Evolutionary conservation across 2,888 invertebrate genomes (phyloP), one percentile per base, ranked within the genome.

Genomic region (Sphaeridia pumilis): DNA sequence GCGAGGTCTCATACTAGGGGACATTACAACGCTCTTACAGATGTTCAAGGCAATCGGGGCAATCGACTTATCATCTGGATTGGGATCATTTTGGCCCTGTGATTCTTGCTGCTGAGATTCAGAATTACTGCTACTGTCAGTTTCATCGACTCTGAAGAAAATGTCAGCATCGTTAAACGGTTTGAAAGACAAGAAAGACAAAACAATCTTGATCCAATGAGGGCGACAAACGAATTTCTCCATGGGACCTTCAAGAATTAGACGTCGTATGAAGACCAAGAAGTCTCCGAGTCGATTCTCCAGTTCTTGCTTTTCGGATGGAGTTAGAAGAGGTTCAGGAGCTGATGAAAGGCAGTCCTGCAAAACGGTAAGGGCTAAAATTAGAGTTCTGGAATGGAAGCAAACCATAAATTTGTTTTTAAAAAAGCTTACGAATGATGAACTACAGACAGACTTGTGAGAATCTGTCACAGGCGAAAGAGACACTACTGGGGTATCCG

Each of bases 241-340:
- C 34, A 77, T 71, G 5, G 68, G 67, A 4, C 60, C 65, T 51
- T 72, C 73, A 1, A 74, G 72, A 7, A 76, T 73, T 26, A 78
- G 69, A n/a, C 75, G 72, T 25, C 76, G 67, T 24, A 78, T 66
- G 66, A 78, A 77, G 28, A 77, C 73, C 45, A 79, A 68, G 61
- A 75, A 75, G 66, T 78, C 76, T 4, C 76, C 77, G 14, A 78
- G 68, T 22, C 70, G 68, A 38, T 71, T 68, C 58, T 74, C 72
- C 35, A 62, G 54, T 42, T 65, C 65, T 54, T 60, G 60, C 35
- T 60, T 63, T 45, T 62, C 62, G 3, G 52, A 46, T 3, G 65
- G 63, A 34, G 59, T 57, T 12, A 63, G 46, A 1, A 63, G 41
- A 45, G 44, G 20, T 41, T 48, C 22, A 21, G 28, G 34, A 20